Base-by-base conservation (phyloP, 2,888 invertebrate species). In the Thera obeliscata region DNA sequence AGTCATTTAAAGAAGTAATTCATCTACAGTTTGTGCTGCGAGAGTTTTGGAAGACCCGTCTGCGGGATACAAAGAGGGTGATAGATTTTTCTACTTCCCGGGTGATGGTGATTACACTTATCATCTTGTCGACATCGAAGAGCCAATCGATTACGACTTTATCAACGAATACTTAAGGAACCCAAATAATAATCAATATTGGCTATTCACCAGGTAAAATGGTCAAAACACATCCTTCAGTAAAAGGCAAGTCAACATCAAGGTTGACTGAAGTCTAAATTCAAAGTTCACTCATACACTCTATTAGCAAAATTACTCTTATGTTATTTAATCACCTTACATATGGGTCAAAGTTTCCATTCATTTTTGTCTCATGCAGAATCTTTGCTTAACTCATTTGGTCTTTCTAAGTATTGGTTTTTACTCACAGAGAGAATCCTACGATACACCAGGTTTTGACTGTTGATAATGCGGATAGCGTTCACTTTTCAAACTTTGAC, bases 31-130 rank as follows among this genome's bases (percentile, higher is more conserved):
- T 64, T 79, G 74, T 77, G 74, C 85, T 81, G 85, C 85, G 62
- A 81, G 78, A 78, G 77, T 82, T 8, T 66, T 84, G 59, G 80
- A 77, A 79, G 80, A 81, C 75, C 81, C 78, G 0, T 59, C 56
- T 3, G 68, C 70, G 78, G 83, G 78, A 81, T 82, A 85, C 69
- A 71, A 79, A 69, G 81, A 82, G 70, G 83, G 78, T 54, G 81
- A 84, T 64, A 81, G 85, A 61, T 88, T 78, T 77, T 84, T 88
- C 75, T 80, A 78, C 58, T 86, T 86, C 66, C 80, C 86, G 5
- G 85, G 84, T 36, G 86, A 87, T 64, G 85, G 81, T 1, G 85
- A 85, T 49, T 71, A 74, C 2, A 74, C 57, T 6, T 49, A 80
- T 1, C 81, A 83, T 64, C 70, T 85, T 5, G 82, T 88, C 0